These are phyloP conservation scores for Andrena bicolor DNA, from an alignment of 2,888 invertebrate genomes.

Conservation along the genomic window DNA sequence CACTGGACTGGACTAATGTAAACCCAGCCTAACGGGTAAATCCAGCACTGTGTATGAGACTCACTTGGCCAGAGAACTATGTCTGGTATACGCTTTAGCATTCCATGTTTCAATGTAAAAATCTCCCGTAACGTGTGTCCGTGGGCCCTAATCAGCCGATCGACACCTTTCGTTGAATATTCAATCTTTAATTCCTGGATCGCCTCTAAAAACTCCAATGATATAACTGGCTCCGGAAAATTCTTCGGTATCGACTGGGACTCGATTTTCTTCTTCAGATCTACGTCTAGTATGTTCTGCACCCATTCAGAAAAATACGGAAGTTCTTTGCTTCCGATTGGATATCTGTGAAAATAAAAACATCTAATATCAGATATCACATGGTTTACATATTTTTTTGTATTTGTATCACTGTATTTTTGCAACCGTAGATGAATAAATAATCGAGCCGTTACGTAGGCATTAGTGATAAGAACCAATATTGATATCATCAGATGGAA, in stretches of 20 bases:
- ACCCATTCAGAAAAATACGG: conserved; percentile 95
- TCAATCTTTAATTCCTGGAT: conserved; percentile 87
- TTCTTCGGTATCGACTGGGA: conserved; percentile 87
- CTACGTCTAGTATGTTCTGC: conserved; percentile 89
- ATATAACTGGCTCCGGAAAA: conserved; percentile 89
- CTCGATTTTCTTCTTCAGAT: conserved; percentile 85
- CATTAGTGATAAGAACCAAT: too few relatives aligned
- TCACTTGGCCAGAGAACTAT: conserved; percentile 96
- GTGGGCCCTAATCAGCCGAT: conserved; percentile 94
- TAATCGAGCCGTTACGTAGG: too few relatives aligned
- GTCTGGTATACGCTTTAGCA: conserved; percentile 95
- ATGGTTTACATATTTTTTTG: too few relatives aligned
- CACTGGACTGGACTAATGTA: too few relatives aligned
- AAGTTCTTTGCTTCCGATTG: conserved; percentile 90
- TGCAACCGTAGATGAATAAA: too few relatives aligned
- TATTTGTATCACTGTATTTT: neutral
- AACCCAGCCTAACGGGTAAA: too few relatives aligned
- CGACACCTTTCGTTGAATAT: conserved; percentile 91
- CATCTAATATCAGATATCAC: neutral
- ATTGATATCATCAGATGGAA: too few relatives aligned
- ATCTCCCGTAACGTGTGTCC: conserved; percentile 98
- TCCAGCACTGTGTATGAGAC: too few relatives aligned
- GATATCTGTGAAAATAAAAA: conserved; percentile 88
- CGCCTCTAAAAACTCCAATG: conserved; percentile 87
- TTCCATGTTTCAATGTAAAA: conserved; percentile 90